phyloP scores from a whole-genome alignment of 2,888 invertebrate species.

The Apoda limacodes region DNA sequence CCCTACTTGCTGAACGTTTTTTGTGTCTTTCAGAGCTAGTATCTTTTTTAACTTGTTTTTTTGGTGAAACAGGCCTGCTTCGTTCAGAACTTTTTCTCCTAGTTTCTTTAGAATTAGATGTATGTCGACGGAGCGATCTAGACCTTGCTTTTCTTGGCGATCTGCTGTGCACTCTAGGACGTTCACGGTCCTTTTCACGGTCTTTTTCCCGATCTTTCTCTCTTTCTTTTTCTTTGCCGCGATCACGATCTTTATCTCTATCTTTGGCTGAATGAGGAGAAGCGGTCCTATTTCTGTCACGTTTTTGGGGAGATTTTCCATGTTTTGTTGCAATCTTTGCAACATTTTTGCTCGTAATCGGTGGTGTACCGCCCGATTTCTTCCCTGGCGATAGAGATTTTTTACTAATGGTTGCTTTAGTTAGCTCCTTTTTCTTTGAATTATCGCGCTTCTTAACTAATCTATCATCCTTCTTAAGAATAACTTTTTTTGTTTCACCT shows the following conservation, averaged over 20 bases:
- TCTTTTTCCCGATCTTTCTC: conserved; percentile 59
- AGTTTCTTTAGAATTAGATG: conserved; percentile 48
- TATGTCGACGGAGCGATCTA: conserved; percentile 49
- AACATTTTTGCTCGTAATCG: conserved; percentile 53
- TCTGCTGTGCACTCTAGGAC: conserved; percentile 58
- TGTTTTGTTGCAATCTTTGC: conserved; percentile 47
- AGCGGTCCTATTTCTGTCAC: conserved; percentile 51
- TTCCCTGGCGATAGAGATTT: conserved; percentile 63
- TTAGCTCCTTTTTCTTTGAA: conserved; percentile 42
- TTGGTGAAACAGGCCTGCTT: conserved; percentile 61
- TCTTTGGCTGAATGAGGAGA: conserved; percentile 54
- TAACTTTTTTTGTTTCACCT: conserved; percentile 52
- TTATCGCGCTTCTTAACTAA: conserved; percentile 46
- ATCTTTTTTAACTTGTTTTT: conserved; percentile 51
- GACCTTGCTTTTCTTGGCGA: conserved; percentile 58
- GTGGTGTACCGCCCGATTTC: conserved; percentile 63
- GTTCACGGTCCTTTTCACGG: conserved; percentile 65
- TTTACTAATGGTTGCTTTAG: conserved; percentile 48
- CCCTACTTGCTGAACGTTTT: conserved; percentile 52
- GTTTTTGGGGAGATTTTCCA: conserved; percentile 56
- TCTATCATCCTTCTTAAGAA: conserved; percentile 53
- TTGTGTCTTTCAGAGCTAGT: conserved; percentile 51
- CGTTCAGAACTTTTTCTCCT: conserved; percentile 59
- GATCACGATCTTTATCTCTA: conserved; percentile 61
- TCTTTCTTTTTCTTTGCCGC: conserved; percentile 45